Evolutionary conservation across 2,113 vertebrate genomes (phyloP).

Genomic region (Xenopus borealis): DNA sequence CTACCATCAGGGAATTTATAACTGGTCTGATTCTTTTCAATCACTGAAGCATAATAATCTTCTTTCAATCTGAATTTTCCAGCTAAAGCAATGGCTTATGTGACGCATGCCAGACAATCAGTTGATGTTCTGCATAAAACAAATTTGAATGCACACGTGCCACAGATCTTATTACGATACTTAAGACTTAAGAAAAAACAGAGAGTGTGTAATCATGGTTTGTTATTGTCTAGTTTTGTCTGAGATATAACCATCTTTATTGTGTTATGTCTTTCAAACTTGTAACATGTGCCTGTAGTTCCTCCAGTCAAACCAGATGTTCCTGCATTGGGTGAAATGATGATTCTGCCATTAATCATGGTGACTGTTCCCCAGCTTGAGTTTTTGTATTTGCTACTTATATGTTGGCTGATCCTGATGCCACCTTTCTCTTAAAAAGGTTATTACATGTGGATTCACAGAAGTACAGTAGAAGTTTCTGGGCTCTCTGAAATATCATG

Average conservation of each 20-base stretch:
- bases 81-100: neutral
- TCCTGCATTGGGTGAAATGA: slow-evolving; percentile 18
- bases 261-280: neutral
- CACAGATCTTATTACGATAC: neutral
- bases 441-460: too few species aligned
- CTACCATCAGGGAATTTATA: neutral
- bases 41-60: slow-evolving; percentile 4
- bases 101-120: neutral
- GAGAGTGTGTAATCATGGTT: neutral
- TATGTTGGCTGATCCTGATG: slow-evolving; percentile 31
- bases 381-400: slow-evolving; percentile 3
- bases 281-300: slow-evolving; percentile 1
- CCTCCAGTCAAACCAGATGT: slow-evolving; percentile 32
- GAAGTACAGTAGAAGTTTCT: too few species aligned
- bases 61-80: neutral
- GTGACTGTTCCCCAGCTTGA: slow-evolving; percentile 24
- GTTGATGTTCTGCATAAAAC: neutral
- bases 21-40: neutral
- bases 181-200: neutral
- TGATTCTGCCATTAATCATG: slow-evolving; percentile 37
- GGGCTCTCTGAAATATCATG: too few species aligned
- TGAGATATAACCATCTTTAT: neutral
- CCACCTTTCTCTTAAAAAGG: neutral
- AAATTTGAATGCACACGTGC: neutral
- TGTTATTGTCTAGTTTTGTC: neutral